Percentiles rank a stretch among this genome's conserved stretches.
These are phyloP conservation scores for Arctia plantaginis DNA, from an alignment of 2,888 invertebrate species.

Conservation along the genomic window DNA sequence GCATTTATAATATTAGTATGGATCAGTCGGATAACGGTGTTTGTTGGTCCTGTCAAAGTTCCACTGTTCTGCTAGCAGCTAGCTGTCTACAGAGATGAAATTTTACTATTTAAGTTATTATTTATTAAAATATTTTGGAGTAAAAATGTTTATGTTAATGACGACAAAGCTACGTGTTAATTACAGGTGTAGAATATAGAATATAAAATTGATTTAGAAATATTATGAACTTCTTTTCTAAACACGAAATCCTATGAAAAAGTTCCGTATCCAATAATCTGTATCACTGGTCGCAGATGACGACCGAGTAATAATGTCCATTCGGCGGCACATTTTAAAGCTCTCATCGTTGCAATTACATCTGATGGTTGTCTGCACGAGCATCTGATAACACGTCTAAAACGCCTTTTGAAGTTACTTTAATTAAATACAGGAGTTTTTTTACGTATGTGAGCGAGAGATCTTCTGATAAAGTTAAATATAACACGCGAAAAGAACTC, in stretches of 20 bases:
- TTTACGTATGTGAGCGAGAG: slow-evolving; percentile 57
- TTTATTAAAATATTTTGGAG: neutral
- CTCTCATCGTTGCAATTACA: slow-evolving; percentile 76
- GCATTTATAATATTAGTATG: too few species aligned
- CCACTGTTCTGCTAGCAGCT: too few species aligned
- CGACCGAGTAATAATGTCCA: slow-evolving; percentile 53
- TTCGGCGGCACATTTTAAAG: slow-evolving; percentile 74
- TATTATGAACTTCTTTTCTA: neutral
- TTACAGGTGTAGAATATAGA: neutral
- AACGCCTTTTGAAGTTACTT: slow-evolving; percentile 72
- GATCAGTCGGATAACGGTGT: too few species aligned
- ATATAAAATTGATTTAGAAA: slow-evolving; percentile 2
- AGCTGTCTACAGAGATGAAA: neutral
- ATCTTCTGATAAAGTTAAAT: slow-evolving; percentile 64
- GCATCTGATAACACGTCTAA: slow-evolving; percentile 79
- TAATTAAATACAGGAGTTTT: slow-evolving; percentile 79
- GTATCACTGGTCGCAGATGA: slow-evolving; percentile 29
- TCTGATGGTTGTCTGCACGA: slow-evolving; percentile 74
- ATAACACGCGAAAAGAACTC: slow-evolving; percentile 55
- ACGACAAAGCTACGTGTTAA: neutral
- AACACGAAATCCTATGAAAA: slow-evolving; percentile 9
- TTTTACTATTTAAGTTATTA: neutral
- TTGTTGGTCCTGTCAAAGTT: too few species aligned
- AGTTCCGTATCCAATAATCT: neutral
- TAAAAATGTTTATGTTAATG: neutral